These are phyloP conservation scores for Meloidogyne hapla DNA, from an alignment of 1,140 invertebrate species.

Conservation along the genomic window DNA sequence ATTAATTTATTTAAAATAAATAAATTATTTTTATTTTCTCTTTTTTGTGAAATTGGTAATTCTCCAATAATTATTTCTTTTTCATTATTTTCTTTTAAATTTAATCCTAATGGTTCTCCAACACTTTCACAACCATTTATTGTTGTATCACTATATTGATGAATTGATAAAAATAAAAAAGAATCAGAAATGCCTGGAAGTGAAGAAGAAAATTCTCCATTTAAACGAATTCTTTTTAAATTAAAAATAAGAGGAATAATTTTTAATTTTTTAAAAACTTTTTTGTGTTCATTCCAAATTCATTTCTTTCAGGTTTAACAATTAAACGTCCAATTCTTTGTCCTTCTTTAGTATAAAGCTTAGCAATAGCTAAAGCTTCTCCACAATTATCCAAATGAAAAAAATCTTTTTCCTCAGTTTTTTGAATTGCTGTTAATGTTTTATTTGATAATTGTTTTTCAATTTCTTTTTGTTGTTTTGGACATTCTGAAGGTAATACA, in stretches of 20 bases:
- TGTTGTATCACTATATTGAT: slow-evolving; percentile 35
- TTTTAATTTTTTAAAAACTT: background rate
- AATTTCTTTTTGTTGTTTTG: background rate
- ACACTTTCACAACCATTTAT: slow-evolving; percentile 22
- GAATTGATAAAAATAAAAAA: slow-evolving; percentile 19
- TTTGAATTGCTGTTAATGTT: background rate
- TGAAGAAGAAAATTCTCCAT: slow-evolving; percentile 12
- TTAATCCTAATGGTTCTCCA: slow-evolving; percentile 21
- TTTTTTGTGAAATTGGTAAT: background rate
- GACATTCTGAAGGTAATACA: slow-evolving; percentile 16
- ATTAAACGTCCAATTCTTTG: slow-evolving; percentile 19
- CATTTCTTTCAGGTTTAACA: slow-evolving; percentile 13
- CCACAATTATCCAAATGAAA: slow-evolving; percentile 15
- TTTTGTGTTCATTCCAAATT: background rate
- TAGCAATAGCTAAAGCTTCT: slow-evolving; percentile 34
- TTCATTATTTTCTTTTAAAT: slow-evolving; percentile 15
- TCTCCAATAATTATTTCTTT: background rate
- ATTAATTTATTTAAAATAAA: slow-evolving; percentile 13
- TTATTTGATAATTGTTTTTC: background rate
- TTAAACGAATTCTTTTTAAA: slow-evolving; percentile 14
- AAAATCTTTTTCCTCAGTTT: background rate
- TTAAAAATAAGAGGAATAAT: background rate
- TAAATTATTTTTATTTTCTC: background rate
- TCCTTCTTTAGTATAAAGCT: slow-evolving; percentile 24
- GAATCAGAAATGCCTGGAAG: background rate